Base-by-base conservation (phyloP, 2,888 invertebrate species). In the Xylocampa areola region DNA sequence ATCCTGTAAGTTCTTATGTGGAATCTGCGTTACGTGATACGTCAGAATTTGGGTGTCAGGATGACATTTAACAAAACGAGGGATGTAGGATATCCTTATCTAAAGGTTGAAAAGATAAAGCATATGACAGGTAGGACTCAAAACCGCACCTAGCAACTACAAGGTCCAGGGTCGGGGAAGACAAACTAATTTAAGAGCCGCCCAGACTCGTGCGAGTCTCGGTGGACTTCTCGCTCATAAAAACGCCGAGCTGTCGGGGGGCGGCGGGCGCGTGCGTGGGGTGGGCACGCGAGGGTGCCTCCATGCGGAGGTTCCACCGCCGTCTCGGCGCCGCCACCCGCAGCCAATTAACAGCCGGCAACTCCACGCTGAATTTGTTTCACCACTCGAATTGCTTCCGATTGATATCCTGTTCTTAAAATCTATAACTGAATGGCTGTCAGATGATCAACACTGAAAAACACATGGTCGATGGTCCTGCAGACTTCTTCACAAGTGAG, bases 251-350 rank as follows among this genome's bases (percentile, higher is more conserved):
- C 86, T 79, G 85, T 79, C 68, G 86, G 79, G 84, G 86, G 86
- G 87, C 78, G 86, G 79, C 81, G 85, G 92, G 90, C 76, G 89
- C 83, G 68, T 72, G 78, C 76, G 80, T 82, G 84, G 88, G 78
- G 81, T 81, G 88, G 83, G 88, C 77, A 77, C 76, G 68, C 43
- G 68, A 70, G 72, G 89, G 87, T 86, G 90, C 88, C 80, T 85
- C 90, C 92, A 91, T 93, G 94, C 94, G 90, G 94, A 88, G 93
- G 93, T 92, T 89, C 92, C 88, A 86, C 92, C 91, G 91, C 91
- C 91, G 92, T 93, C 93, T 93, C 92, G 93, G 93, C 94, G 93
- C 93, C 92, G 86, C 92, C 92, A 88, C 93, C 93, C 92, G 93
- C 92, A 93, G 91, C 92, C 93, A 93, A 93, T 93, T 93, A 93